phyloP scores from a whole-genome alignment of 2,888 invertebrate genomes.

The Diplolepis rosae region DNA sequence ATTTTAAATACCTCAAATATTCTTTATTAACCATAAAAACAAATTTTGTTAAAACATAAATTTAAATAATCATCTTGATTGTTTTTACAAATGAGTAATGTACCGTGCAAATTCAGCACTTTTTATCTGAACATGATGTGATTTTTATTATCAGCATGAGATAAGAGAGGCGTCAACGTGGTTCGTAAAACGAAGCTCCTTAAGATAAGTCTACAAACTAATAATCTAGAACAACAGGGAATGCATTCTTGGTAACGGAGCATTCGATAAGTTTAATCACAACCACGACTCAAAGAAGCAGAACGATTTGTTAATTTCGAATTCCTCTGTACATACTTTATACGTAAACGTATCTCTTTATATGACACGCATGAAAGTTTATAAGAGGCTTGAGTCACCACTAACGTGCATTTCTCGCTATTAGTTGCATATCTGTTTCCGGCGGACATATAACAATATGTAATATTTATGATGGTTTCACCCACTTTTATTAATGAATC shows the following conservation, averaged over 20 bases:
- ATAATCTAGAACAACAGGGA: conserved; percentile 28
- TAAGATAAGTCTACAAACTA: conserved; percentile 29
- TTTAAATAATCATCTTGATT: too few relatives aligned
- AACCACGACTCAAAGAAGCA: neutral
- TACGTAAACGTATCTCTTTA: too few relatives aligned
- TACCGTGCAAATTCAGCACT: neutral
- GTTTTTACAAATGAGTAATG: too few relatives aligned
- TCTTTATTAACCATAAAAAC: too few relatives aligned
- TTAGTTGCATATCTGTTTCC: neutral
- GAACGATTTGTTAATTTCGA: conserved; percentile 12
- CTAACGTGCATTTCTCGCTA: neutral
- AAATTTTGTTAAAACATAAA: too few relatives aligned
- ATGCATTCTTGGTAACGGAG: conserved; percentile 36
- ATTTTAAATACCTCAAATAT: too few relatives aligned
- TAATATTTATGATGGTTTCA: conserved; percentile 13
- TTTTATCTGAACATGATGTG: neutral
- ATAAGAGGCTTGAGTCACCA: conserved; percentile 7
- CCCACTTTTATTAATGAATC: too few relatives aligned
- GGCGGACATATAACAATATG: neutral
- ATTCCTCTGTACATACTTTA: neutral
- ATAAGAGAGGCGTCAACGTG: conserved; percentile 17
- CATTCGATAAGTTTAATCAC: conserved; percentile 35
- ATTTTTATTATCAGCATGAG: neutral
- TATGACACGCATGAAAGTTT: neutral
- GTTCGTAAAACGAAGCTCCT: conserved; percentile 32